Percentiles rank a stretch among this genome's conserved stretches.
phyloP scores from a whole-genome alignment of 2,113 vertebrate genomes.

The Hippolais icterina region DNA sequence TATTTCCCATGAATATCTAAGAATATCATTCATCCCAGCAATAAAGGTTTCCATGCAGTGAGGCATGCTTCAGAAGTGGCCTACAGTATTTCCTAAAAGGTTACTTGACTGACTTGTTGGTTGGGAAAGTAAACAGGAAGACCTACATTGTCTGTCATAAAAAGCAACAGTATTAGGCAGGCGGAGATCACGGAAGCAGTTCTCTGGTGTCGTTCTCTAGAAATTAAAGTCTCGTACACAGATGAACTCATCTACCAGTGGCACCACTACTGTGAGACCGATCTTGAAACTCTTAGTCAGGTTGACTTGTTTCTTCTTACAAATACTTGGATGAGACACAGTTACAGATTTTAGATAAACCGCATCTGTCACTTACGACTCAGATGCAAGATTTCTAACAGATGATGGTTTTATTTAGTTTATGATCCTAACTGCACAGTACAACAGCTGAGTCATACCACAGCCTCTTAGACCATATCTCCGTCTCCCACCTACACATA shows the following conservation, averaged over 20 bases:
- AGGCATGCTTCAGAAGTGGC: constrained; percentile 47
- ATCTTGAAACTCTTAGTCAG: background rate
- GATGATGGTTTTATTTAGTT: background rate
- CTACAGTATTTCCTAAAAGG: constrained; percentile 60
- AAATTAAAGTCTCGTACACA: background rate
- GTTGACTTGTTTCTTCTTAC: background rate
- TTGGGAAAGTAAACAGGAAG: constrained; percentile 49
- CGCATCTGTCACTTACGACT: background rate
- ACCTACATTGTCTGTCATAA: constrained; percentile 24
- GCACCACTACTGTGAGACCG: background rate
- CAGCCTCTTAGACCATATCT: background rate
- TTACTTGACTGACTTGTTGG: constrained; percentile 28
- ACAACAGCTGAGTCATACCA: background rate
- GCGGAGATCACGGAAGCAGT: background rate
- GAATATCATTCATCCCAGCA: constrained; percentile 56
- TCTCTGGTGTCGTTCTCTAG: background rate
- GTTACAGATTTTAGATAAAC: constrained; percentile 9
- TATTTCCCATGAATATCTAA: constrained; percentile 65
- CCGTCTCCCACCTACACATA: background rate
- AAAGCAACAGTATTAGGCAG: constrained; percentile 30
- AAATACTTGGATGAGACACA: background rate
- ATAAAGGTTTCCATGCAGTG: constrained; percentile 27
- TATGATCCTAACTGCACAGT: background rate
- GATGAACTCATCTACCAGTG: background rate
- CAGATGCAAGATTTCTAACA: background rate